A percentile compares a stretch with the other conserved stretches of the same genome.
Conservation (phyloP, 2,113 vertebrate species). For the Dermatemys mawii region DNA sequence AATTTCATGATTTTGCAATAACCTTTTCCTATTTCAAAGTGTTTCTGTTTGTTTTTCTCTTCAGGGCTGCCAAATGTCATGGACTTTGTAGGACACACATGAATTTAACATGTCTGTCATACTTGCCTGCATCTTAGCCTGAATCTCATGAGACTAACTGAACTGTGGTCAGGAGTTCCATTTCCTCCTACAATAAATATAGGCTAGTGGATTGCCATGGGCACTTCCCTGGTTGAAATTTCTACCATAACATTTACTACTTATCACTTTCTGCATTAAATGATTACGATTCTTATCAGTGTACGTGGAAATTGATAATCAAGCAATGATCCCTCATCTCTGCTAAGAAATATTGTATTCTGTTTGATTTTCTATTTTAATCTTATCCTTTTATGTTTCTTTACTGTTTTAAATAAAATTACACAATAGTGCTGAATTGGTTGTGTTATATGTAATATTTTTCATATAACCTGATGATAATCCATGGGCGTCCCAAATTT, state of each 20-base stretch:
- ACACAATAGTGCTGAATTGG: background rate
- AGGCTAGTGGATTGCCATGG: background rate
- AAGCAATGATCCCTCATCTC: background rate
- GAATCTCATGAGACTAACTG: background rate
- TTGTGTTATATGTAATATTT: background rate
- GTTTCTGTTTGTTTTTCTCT: background rate
- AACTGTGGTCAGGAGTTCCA: background rate
- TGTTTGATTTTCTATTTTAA: background rate
- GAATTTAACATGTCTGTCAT: background rate
- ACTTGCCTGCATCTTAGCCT: background rate
- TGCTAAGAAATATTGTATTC: background rate
- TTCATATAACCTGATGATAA: constrained; percentile 9
- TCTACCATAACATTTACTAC: background rate
- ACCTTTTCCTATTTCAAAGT: background rate
- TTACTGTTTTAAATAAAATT: background rate
- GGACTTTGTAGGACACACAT: background rate
- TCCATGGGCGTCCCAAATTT: background rate
- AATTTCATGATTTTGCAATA: background rate
- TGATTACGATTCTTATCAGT: background rate
- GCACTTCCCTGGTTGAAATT: background rate
- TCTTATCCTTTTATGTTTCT: constrained; percentile 16
- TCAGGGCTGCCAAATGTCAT: background rate
- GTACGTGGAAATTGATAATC: background rate
- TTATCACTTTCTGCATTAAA: background rate
- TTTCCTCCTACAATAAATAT: background rate